A percentile compares a stretch with the other conserved stretches of the same genome.
These are phyloP conservation scores for Irena cyanogastra DNA, from an alignment of 2,113 vertebrate genomes.

Conservation along the genomic window DNA sequence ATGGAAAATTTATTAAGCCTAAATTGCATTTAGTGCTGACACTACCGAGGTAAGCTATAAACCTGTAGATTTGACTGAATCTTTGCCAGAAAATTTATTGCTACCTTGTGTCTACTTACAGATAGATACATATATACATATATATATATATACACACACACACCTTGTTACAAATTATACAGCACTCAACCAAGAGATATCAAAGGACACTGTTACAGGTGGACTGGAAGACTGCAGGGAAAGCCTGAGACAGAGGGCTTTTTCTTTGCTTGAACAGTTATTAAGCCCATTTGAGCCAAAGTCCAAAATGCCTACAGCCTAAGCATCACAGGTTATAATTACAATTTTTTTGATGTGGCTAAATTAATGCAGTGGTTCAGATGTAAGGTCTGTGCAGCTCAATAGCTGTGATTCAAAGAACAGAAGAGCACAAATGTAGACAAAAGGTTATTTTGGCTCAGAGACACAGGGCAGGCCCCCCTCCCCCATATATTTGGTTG, in stretches of 20 bases:
- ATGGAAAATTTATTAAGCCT: background rate
- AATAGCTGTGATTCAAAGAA: accelerated
- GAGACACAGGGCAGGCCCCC: background rate
- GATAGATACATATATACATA: accelerated
- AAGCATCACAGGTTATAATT: accelerated
- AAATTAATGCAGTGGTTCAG: background rate
- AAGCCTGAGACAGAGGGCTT: accelerated
- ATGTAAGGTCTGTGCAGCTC: too few relatives aligned
- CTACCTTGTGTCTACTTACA: background rate
- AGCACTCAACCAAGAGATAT: accelerated
- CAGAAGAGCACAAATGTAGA: background rate
- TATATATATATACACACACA: accelerated
- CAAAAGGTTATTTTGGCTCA: background rate
- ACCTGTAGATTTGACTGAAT: background rate
- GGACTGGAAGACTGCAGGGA: accelerated
- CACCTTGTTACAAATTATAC: background rate
- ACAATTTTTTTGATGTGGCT: background rate
- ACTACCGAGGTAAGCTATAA: accelerated
- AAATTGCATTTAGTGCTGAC: background rate
- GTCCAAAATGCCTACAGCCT: background rate
- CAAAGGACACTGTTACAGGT: background rate
- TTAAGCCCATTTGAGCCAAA: accelerated
- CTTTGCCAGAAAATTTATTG: background rate
- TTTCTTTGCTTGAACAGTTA: background rate
- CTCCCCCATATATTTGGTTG: accelerated